Percentiles rank a stretch among this genome's conserved stretches.
Conservation (phyloP, 2,113 vertebrate genomes). For the Nannobrachium achirus region DNA sequence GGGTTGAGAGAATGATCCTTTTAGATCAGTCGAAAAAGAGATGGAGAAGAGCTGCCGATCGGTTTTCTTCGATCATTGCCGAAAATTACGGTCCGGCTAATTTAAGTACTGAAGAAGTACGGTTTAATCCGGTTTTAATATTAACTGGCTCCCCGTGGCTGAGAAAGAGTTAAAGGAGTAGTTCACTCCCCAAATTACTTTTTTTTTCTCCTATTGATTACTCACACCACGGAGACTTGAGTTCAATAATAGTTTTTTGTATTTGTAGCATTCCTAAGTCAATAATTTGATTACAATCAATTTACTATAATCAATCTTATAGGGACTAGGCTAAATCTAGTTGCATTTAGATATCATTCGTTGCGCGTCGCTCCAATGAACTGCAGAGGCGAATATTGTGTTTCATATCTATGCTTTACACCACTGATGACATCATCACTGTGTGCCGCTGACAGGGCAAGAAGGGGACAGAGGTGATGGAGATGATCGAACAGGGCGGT, state of each 20-base stretch:
- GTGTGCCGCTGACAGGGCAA: conserved; percentile 83
- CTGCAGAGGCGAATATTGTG: too few species aligned
- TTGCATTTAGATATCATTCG: too few species aligned
- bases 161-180: neutral
- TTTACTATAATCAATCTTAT: too few species aligned
- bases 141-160: neutral
- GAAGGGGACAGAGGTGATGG: conserved; percentile 93
- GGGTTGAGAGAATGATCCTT: too few species aligned
- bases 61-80: too few species aligned
- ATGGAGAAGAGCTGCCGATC: too few species aligned
- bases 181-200: neutral
- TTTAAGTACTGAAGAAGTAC: neutral
- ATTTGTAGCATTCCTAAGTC: neutral
- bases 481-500: conserved; percentile 91
- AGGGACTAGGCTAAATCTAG: too few species aligned
- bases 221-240: neutral
- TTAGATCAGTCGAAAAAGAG: too few species aligned
- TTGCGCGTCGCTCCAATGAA: too few species aligned
- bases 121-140: neutral
- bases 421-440: neutral
- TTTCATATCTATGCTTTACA: too few species aligned
- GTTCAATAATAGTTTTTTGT: neutral
- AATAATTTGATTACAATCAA: too few species aligned
- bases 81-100: neutral
- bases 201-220: too few species aligned